A percentile compares a stretch with the other conserved stretches of the same genome.
Conservation (phyloP, 2,888 invertebrate genomes). For the Torymus aiolomorphi region DNA sequence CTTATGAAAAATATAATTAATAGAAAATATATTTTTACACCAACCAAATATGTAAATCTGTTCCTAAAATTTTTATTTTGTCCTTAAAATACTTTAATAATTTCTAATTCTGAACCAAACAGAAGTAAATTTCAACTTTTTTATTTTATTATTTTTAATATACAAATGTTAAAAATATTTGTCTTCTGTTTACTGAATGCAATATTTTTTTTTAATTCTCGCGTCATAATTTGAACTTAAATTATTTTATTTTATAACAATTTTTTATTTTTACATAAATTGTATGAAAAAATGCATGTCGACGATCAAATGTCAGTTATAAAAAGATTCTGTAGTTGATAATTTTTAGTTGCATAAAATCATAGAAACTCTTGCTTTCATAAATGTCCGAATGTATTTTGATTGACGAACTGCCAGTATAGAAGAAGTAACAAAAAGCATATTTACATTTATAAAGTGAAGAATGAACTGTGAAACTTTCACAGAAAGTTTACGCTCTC, state of each 20-base stretch:
- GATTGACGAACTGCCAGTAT: constrained; percentile 16
- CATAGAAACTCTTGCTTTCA: not conserved
- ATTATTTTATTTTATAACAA: constrained; percentile 17
- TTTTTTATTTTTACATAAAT: constrained; percentile 26
- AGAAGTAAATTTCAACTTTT: constrained; percentile 9
- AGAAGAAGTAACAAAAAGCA: constrained; percentile 41
- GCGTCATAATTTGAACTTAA: constrained; percentile 11
- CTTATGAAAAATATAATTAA: not conserved
- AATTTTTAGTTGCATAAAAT: too few species aligned
- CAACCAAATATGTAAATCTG: not conserved
- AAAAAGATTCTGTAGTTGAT: constrained; percentile 8
- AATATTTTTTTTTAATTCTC: constrained; percentile 8
- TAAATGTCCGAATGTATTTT: constrained; percentile 28
- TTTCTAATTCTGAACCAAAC: not conserved
- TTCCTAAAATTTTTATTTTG: not conserved
- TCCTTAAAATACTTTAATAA: too few species aligned
- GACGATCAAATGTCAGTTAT: constrained; percentile 26
- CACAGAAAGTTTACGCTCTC: constrained; percentile 42
- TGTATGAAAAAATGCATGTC: constrained; percentile 7
- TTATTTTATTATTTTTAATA: constrained; percentile 27
- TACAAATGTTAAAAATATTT: constrained; percentile 48
- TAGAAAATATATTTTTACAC: too few species aligned
- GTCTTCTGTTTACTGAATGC: constrained; percentile 24
- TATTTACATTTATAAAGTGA: constrained; percentile 32
- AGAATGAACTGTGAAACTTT: constrained; percentile 39